These are phyloP conservation scores for Poecilia gillii DNA, from an alignment of 2,797 vertebrate species.

Conservation along the genomic window DNA sequence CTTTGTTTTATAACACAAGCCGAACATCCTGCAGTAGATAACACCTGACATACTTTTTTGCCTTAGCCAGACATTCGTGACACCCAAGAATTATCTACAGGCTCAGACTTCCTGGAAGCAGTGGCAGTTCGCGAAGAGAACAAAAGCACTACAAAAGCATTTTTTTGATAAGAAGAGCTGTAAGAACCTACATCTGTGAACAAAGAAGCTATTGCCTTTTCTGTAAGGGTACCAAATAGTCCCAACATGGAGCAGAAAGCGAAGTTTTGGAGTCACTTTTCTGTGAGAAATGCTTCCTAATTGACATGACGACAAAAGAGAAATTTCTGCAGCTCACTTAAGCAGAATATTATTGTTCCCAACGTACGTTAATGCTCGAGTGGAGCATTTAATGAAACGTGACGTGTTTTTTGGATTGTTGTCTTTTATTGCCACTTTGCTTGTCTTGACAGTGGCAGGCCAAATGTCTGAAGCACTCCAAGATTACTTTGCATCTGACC, in stretches of 20 bases:
- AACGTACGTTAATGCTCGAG: conserved; percentile 55
- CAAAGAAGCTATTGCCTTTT: conserved; percentile 75
- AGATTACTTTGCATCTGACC: conserved; percentile 68
- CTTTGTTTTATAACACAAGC: conserved; percentile 40
- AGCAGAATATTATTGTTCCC: conserved; percentile 59
- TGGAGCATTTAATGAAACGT: conserved; percentile 61
- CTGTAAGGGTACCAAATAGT: conserved; percentile 78
- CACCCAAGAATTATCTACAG: conserved; percentile 54
- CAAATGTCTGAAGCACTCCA: conserved; percentile 66
- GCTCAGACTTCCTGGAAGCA: conserved; percentile 74
- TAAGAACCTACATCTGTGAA: conserved; percentile 80
- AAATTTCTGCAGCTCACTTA: conserved; percentile 55
- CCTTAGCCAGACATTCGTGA: conserved; percentile 59
- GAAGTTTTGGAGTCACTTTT: conserved; percentile 57
- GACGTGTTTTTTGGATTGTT: conserved; percentile 53
- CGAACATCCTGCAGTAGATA: conserved; percentile 41
- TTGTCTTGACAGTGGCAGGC: conserved; percentile 67
- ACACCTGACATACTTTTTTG: conserved; percentile 45
- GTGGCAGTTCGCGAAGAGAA: conserved; percentile 62
- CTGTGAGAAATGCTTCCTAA: conserved; percentile 68
- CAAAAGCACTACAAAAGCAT: conserved; percentile 66
- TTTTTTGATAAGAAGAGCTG: conserved; percentile 69
- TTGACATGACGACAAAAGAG: conserved; percentile 59
- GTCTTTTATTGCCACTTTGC: conserved; percentile 68
- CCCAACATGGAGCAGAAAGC: conserved; percentile 67